Conservation (phyloP, 2,113 vertebrate species). For the Gobius niger region DNA sequence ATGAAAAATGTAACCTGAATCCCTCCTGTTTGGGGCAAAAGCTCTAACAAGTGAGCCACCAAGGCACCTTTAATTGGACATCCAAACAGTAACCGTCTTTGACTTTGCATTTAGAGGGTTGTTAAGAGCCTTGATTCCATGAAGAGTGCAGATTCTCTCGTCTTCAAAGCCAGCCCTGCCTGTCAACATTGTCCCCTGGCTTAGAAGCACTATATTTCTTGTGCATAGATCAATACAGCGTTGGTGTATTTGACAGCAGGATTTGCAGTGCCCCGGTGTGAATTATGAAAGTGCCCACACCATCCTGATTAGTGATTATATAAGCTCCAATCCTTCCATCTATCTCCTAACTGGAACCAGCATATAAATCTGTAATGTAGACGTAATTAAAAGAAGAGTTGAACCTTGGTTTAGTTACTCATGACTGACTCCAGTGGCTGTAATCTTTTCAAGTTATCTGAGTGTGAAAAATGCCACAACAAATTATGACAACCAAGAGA, state of each 20-base stretch:
- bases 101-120: background rate
- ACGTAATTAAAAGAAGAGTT: background rate
- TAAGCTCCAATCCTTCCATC: background rate
- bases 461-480: no score
- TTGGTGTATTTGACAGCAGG: constrained; percentile 48
- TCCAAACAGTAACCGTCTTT: background rate
- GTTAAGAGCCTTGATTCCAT: background rate
- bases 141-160: background rate
- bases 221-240: constrained; percentile 65
- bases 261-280: constrained; percentile 56
- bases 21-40: background rate
- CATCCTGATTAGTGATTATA: constrained; percentile 16
- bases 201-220: constrained; percentile 58
- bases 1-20: no score
- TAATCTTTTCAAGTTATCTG: background rate
- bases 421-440: background rate
- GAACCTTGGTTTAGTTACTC: background rate
- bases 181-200: constrained; percentile 51
- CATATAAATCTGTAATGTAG: background rate
- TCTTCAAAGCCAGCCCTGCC: constrained; percentile 19
- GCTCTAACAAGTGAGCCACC: background rate
- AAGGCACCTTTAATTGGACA: background rate
- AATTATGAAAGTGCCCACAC: constrained; percentile 52
- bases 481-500: no score
- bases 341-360: background rate